Base-by-base conservation (phyloP, 2,888 invertebrate genomes). In the Trichopoda pennipes region DNA sequence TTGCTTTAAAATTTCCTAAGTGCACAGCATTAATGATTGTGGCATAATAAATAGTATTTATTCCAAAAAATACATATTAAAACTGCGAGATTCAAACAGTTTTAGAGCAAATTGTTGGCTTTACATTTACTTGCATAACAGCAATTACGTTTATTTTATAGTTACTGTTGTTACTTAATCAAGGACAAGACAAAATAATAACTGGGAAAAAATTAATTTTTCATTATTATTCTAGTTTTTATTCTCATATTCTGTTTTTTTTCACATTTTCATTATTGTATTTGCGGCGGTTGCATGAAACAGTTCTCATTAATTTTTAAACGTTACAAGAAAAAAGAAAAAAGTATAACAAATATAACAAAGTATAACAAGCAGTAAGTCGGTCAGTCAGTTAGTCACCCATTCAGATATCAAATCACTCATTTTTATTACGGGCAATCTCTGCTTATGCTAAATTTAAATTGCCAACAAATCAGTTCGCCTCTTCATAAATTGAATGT, bases 141-240 rank as follows among this genome's bases (percentile, higher is more conserved):
- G 32, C 19, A 9, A 64, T 16, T 35, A 23, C 3, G 16, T 1
- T 44, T 7, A 6, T 23, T 10, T 21, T 35, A 21, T 16, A 55
- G 42, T 55, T 17, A 42, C 28, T 55, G 9, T 3, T 17, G 4
- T 19, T 32, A 55, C 23, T 55, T 53, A 16, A 28, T 28, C 68
- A 68, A 55, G 42, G 55, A 68, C 42, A 68, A 53, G 7, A 42
- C 38, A 55, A 38, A 17, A 7, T 9, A 56, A 19, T 17, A 47
- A 10, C 19, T 44, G 16, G 19, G 7, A 12, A 38, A 10, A 38
- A 44, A 23, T 7, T 7, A 14, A 23, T 14, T 32, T 55, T 55
- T 32, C 10, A 17, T 28, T 28, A 32, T 32, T 55, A 32, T n/a
- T 3, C 2, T 4, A 32, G 55, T 17, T 28, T 32, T 32, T 16